phyloP scores from a whole-genome alignment of 2,113 vertebrate species.

The Hiodon tergisus region DNA sequence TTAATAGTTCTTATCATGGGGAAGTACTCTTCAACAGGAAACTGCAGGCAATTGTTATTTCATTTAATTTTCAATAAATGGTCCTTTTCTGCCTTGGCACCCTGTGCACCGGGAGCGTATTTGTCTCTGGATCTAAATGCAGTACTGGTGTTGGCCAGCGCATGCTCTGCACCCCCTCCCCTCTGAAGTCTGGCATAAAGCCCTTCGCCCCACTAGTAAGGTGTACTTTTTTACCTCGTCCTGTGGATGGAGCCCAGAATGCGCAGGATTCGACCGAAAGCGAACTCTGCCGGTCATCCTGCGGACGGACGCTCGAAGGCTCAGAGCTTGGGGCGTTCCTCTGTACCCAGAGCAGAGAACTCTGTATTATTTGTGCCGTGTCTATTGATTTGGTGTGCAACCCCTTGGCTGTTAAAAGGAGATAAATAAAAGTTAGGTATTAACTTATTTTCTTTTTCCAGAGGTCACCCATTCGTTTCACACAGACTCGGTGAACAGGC shows the following conservation, averaged over 20 bases:
- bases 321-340: background rate
- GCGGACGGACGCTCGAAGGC: too few species aligned
- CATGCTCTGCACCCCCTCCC: background rate
- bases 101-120: too few species aligned
- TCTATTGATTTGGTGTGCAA: slow-evolving; percentile 69
- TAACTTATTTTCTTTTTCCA: slow-evolving; percentile 52
- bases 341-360: slow-evolving; percentile 51
- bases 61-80: too few species aligned
- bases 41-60: too few species aligned
- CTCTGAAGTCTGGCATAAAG: background rate
- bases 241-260: too few species aligned
- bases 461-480: slow-evolving; percentile 61
- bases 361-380: slow-evolving; percentile 61
- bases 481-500: slow-evolving; percentile 50
- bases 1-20: too few species aligned
- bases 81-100: too few species aligned
- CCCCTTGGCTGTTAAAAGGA: slow-evolving; percentile 58
- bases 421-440: slow-evolving; percentile 64
- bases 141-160: background rate
- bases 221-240: too few species aligned
- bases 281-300: too few species aligned
- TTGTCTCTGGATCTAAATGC: too few species aligned
- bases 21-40: too few species aligned
- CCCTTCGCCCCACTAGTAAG: background rate
- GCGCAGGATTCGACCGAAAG: too few species aligned